Percentiles rank a stretch among this genome's conserved stretches.
Conservation (phyloP, 2,113 vertebrate genomes). For the Osmerus eperlanus region DNA sequence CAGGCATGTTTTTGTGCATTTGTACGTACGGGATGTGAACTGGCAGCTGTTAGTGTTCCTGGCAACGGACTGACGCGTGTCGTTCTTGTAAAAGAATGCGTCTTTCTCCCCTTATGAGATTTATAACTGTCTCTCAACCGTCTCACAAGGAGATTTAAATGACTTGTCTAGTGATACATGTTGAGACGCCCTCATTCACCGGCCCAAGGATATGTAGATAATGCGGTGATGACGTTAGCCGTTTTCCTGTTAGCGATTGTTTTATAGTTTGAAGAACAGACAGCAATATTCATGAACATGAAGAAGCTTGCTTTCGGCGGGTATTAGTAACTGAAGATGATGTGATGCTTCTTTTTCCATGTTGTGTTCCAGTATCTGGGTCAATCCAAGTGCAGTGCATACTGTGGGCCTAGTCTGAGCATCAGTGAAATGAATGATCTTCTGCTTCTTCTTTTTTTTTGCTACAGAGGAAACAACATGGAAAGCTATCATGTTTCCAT, state of each 20-base stretch:
- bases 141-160: neutral
- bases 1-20: conserved; percentile 8
- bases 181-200: neutral
- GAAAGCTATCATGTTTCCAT: neutral
- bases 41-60: neutral
- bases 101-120: neutral
- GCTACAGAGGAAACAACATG: neutral
- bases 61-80: neutral
- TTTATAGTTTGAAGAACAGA: neutral
- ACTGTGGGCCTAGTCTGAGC: neutral
- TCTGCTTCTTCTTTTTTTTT: neutral
- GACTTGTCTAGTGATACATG: neutral
- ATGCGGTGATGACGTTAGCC: neutral
- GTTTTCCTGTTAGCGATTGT: neutral
- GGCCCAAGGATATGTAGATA: neutral
- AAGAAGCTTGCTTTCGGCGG: neutral
- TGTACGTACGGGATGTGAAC: conserved; percentile 5
- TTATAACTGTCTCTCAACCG: neutral
- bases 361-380: neutral
- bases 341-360: neutral
- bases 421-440: neutral
- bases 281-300: neutral
- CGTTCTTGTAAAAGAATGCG: neutral
- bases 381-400: neutral
- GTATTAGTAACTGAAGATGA: neutral